These are phyloP conservation scores for Phaethornis superciliosus DNA, from an alignment of 2,113 vertebrate genomes.

Conservation along the genomic window DNA sequence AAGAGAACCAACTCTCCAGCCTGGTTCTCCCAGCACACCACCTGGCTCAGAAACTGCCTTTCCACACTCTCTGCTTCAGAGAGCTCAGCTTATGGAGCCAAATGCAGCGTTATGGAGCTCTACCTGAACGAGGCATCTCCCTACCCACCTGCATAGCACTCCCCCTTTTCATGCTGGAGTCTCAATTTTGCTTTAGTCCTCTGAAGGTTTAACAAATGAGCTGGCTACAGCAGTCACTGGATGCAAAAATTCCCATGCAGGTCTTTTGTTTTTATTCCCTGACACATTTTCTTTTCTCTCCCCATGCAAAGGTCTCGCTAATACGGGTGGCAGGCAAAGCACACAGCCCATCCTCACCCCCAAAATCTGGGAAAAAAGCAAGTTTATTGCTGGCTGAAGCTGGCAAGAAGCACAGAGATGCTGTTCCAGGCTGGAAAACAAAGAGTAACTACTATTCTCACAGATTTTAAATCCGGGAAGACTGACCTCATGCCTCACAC, in stretches of 20 bases:
- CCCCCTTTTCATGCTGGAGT: rapidly evolving
- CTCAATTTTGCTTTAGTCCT: rapidly evolving
- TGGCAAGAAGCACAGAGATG: neutral
- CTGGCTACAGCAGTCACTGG: rapidly evolving
- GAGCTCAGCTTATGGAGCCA: neutral
- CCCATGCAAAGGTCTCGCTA: neutral
- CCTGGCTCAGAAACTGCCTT: neutral
- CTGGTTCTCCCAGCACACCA: neutral
- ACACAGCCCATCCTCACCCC: neutral
- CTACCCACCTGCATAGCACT: rapidly evolving
- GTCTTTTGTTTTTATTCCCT: neutral
- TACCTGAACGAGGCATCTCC: rapidly evolving
- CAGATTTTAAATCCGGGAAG: conserved; percentile 10
- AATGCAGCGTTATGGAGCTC: rapidly evolving
- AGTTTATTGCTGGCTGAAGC: neutral
- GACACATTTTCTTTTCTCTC: neutral
- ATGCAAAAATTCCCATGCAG: neutral
- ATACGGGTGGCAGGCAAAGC: neutral
- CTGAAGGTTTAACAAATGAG: neutral
- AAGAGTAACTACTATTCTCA: neutral
- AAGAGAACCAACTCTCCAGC: no score
- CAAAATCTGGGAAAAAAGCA: neutral
- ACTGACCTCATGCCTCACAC: conserved; percentile 1
- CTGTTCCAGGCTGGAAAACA: conserved; percentile 15
- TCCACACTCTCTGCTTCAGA: rapidly evolving